Conservation (phyloP, 1,140 invertebrate genomes). For the Nymphalis io region DNA sequence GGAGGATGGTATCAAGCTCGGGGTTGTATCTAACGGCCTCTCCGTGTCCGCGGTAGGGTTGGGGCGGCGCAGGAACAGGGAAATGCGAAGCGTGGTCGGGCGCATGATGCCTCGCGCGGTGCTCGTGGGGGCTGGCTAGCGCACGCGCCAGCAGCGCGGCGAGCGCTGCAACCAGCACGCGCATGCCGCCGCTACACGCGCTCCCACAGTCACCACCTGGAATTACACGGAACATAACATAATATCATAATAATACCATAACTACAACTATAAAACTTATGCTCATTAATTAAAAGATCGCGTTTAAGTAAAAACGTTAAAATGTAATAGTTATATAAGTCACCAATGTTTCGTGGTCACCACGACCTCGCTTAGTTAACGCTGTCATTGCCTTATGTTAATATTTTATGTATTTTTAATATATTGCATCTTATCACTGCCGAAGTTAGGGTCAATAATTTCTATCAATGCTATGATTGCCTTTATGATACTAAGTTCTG, state of each 20-base stretch:
- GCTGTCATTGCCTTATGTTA: too few species aligned
- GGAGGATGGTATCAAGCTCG: constrained; percentile 75
- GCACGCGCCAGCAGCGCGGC: constrained; percentile 68
- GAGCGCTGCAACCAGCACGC: constrained; percentile 68
- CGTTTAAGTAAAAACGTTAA: too few species aligned
- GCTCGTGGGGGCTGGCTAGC: constrained; percentile 69
- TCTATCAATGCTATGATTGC: too few species aligned
- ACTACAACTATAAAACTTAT: too few species aligned
- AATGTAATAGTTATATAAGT: too few species aligned
- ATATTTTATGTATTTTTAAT: too few species aligned
- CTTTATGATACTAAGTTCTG: too few species aligned
- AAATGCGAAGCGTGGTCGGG: constrained; percentile 64
- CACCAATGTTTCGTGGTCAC: too few species aligned
- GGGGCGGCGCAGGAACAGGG: constrained; percentile 58
- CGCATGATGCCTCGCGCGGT: constrained; percentile 70
- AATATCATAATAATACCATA: background rate
- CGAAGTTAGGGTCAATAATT: too few species aligned
- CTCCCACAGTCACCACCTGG: constrained; percentile 69
- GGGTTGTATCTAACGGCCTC: constrained; percentile 79
- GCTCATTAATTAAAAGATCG: too few species aligned
- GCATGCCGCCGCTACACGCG: constrained; percentile 68
- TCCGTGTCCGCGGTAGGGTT: constrained; percentile 78
- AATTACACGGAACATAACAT: constrained; percentile 32
- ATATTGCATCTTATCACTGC: too few species aligned
- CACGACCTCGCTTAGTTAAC: too few species aligned